These are phyloP conservation scores for Lottia gigantea DNA, from an alignment of 2,888 invertebrate genomes.

Conservation along the genomic window DNA sequence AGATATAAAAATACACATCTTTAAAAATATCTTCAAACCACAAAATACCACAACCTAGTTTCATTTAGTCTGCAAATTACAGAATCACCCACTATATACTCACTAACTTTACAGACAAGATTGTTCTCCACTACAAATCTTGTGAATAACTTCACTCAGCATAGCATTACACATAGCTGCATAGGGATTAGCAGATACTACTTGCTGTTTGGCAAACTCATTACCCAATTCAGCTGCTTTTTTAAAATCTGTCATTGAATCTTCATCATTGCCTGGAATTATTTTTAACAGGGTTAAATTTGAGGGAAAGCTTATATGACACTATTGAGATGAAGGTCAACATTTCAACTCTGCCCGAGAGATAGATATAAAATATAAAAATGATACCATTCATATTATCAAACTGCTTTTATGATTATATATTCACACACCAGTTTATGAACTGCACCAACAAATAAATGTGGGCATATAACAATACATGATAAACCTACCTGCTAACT, in stretches of 20 bases:
- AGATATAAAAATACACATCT: no score
- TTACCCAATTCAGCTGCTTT: conserved; percentile 85
- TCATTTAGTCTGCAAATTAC: no score
- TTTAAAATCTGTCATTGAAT: conserved; percentile 81
- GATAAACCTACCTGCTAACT: conserved; percentile 73
- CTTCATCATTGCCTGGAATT: conserved; percentile 72
- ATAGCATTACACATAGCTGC: conserved; percentile 96
- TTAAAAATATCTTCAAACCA: no score
- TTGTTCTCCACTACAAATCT: conserved; percentile 53
- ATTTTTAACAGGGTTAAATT: not conserved
- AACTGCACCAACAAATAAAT: no score
- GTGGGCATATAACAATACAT: not conserved
- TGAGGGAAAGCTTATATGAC: no score
- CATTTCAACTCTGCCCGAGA: no score
- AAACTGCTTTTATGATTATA: not conserved
- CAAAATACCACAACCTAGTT: no score
- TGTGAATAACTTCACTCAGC: conserved; percentile 82
- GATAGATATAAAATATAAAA: no score
- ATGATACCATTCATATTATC: no score
- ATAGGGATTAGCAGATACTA: conserved; percentile 91
- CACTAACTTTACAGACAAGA: conserved; percentile 20
- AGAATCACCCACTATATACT: not conserved
- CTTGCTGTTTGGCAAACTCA: conserved; percentile 85
- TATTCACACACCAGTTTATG: no score
- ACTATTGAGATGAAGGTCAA: no score